These are phyloP conservation scores for Etheostoma spectabile DNA, from an alignment of 2,113 vertebrate species.

Conservation along the genomic window DNA sequence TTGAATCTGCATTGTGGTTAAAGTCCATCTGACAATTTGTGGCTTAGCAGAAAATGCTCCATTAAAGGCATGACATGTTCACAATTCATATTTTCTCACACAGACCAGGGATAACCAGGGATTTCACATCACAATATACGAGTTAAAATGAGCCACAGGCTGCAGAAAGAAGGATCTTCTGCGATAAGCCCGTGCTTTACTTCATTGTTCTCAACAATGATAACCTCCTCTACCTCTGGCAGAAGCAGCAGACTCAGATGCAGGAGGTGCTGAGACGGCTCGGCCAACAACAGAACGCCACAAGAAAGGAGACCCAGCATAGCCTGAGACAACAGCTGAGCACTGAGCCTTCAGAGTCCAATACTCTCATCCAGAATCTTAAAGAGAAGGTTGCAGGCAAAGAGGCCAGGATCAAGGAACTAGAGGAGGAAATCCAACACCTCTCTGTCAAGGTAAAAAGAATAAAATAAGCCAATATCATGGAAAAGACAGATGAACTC, in stretches of 20 bases:
- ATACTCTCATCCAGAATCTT: constrained; percentile 82
- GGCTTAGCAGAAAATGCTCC: neutral
- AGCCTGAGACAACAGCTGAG: constrained; percentile 65
- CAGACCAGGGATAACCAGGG: neutral
- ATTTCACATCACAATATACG: neutral
- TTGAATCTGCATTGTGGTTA: neutral
- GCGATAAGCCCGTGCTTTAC: neutral
- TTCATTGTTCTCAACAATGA: neutral
- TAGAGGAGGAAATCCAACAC: constrained; percentile 83
- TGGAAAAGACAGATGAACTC: neutral
- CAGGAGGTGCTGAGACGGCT: constrained; percentile 86
- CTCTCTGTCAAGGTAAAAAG: constrained; percentile 81
- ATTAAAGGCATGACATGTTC: neutral
- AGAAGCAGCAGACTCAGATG: constrained; percentile 91
- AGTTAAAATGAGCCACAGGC: constrained; percentile 7
- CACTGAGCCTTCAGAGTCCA: constrained; percentile 77
- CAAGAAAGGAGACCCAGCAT: constrained; percentile 67
- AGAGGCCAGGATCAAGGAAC: constrained; percentile 85
- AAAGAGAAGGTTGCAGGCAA: constrained; percentile 81
- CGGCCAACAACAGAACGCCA: constrained; percentile 79
- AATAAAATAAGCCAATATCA: neutral
- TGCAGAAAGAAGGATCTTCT: neutral
- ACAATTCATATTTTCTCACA: neutral
- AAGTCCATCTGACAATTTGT: neutral
- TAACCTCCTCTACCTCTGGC: constrained; percentile 15